These are phyloP conservation scores for Gasterosteus nipponicus DNA, from an alignment of 2,113 vertebrate species.

Conservation along the genomic window DNA sequence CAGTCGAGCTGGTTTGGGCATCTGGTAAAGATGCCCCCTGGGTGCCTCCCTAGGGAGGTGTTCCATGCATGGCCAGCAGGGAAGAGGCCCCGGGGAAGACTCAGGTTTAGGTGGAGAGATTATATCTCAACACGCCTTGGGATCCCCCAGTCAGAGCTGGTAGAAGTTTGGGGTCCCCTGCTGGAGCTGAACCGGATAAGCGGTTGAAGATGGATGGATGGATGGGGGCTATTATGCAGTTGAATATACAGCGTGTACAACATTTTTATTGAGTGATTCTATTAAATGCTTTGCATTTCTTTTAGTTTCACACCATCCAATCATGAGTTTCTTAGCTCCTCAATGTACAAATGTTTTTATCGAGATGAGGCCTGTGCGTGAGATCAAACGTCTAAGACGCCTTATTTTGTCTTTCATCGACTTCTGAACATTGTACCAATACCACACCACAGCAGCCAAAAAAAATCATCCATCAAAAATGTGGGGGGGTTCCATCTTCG, in stretches of 20 bases:
- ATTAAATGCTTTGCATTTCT: constrained; percentile 72
- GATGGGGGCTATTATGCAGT: constrained; percentile 52
- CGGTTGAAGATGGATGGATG: too few species aligned
- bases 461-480: constrained; percentile 73
- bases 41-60: too few species aligned
- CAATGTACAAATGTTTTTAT: constrained; percentile 81
- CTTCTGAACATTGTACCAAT: not conserved
- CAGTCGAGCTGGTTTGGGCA: too few species aligned
- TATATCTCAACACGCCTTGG: too few species aligned
- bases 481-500: constrained; percentile 87
- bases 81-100: too few species aligned
- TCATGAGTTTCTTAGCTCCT: constrained; percentile 67
- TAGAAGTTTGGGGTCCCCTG: too few species aligned
- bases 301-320: constrained; percentile 47
- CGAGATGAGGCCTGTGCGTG: constrained; percentile 83
- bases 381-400: constrained; percentile 64
- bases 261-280: constrained; percentile 76
- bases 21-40: too few species aligned
- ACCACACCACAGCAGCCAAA: constrained; percentile 70
- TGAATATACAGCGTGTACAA: constrained; percentile 58
- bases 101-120: too few species aligned
- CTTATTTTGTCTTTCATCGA: not conserved
- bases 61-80: too few species aligned
- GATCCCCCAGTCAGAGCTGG: too few species aligned
- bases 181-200: too few species aligned